Evolutionary conservation across 2,113 vertebrate species (phyloP).

Genomic region (Neopipo cinnamomea): DNA sequence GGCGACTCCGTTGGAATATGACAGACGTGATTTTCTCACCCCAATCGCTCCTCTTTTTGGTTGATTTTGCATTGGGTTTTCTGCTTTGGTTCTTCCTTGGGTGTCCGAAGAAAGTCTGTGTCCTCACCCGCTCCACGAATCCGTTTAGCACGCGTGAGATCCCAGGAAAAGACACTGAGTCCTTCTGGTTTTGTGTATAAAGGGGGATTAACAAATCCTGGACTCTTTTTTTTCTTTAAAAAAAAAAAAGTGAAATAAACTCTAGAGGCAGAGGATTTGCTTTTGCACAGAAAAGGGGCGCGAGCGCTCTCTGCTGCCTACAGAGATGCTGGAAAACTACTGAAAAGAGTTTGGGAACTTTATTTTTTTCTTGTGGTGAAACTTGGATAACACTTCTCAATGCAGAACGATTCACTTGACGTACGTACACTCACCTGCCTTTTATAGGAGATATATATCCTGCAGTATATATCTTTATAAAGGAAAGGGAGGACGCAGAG

Average conservation of each 20-base stretch:
- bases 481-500: slow-evolving; percentile 55
- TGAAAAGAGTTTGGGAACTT: slow-evolving; percentile 57
- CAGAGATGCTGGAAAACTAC: slow-evolving; percentile 67
- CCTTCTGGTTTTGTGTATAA: slow-evolving; percentile 27
- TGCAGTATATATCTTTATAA: slow-evolving; percentile 13
- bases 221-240: neutral
- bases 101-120: neutral
- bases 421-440: slow-evolving; percentile 45
- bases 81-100: neutral
- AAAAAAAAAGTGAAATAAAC: slow-evolving; percentile 41
- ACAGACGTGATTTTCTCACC: neutral
- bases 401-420: slow-evolving; percentile 69
- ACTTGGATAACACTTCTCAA: slow-evolving; percentile 62
- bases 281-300: slow-evolving; percentile 63
- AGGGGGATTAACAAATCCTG: slow-evolving; percentile 48
- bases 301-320: slow-evolving; percentile 66
- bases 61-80: neutral
- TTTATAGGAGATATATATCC: slow-evolving; percentile 35
- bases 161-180: slow-evolving; percentile 53
- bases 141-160: slow-evolving; percentile 59
- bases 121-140: neutral
- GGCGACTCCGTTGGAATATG: slow-evolving; percentile 21
- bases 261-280: slow-evolving; percentile 74
- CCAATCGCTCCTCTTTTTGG: neutral
- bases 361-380: slow-evolving; percentile 17